Conservation (phyloP, 1,140 invertebrate species). For the Sitophilus oryzae region DNA sequence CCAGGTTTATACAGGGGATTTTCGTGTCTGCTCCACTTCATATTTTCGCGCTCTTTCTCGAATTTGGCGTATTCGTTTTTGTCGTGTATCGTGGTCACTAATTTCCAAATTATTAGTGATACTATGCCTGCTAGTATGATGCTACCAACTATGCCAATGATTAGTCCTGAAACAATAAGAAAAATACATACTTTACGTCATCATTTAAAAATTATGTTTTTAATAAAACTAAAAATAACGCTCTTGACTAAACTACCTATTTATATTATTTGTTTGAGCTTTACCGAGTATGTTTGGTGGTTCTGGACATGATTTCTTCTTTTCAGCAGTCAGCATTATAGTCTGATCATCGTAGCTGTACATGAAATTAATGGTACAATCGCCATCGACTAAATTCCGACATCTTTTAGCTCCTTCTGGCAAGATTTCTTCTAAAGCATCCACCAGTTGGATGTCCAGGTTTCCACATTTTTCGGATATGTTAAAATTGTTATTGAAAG, state of each 20-base stretch:
- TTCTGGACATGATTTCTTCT: constrained; percentile 69
- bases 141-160: constrained; percentile 63
- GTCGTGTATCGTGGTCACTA: constrained; percentile 93
- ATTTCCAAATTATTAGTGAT: constrained; percentile 91
- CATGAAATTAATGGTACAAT: constrained; percentile 51
- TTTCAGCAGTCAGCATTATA: constrained; percentile 60
- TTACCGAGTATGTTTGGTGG: constrained; percentile 50
- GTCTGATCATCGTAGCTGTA: constrained; percentile 41
- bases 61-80: constrained; percentile 93
- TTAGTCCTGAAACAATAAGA: constrained; percentile 50
- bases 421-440: constrained; percentile 48
- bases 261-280: too few relatives aligned
- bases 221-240: too few relatives aligned
- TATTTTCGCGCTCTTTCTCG: constrained; percentile 91
- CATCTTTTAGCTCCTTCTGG: constrained; percentile 41
- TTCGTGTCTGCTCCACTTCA: constrained; percentile 95
- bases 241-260: too few relatives aligned
- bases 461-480: constrained; percentile 45
- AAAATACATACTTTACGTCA: too few relatives aligned
- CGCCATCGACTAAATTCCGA: constrained; percentile 43
- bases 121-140: constrained; percentile 76
- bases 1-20: constrained; percentile 99
- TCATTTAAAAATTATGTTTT: too few relatives aligned
- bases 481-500: too few relatives aligned
- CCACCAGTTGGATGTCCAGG: constrained; percentile 42